phyloP scores from a whole-genome alignment of 2,113 vertebrate genomes.

The Callaeas wilsoni region DNA sequence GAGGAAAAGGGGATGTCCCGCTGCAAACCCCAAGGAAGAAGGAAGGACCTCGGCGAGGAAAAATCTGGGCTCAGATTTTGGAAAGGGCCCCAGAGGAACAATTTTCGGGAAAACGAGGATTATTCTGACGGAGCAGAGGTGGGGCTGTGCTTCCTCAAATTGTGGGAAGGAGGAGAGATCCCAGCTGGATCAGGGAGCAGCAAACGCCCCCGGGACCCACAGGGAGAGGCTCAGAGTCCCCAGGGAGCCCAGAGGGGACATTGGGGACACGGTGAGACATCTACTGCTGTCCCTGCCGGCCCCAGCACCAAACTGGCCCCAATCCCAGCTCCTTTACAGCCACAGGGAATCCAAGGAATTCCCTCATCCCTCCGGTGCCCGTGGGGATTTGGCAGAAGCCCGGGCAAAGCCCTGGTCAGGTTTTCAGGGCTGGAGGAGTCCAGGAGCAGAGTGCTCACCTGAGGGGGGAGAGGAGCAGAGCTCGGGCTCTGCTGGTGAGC shows the following conservation, averaged over 20 bases:
- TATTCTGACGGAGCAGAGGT: rapidly evolving
- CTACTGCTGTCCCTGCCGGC: not conserved
- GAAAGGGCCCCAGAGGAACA: rapidly evolving
- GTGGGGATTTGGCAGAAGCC: too few relatives aligned
- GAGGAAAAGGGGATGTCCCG: not conserved
- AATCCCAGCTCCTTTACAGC: too few relatives aligned
- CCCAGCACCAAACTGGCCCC: not conserved
- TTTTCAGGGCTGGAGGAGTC: too few relatives aligned
- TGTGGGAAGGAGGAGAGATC: not conserved
- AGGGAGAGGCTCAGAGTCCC: too few relatives aligned
- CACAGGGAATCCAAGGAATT: too few relatives aligned
- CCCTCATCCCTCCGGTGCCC: too few relatives aligned
- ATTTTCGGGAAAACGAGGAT: not conserved
- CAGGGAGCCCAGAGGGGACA: not conserved
- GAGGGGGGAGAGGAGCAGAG: too few relatives aligned
- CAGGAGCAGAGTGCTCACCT: too few relatives aligned
- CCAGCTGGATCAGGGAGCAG: not conserved
- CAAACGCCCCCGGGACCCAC: rapidly evolving
- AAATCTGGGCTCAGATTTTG: too few relatives aligned
- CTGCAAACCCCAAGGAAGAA: not conserved
- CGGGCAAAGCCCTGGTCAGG: too few relatives aligned
- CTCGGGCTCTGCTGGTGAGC: too few relatives aligned
- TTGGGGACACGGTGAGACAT: not conserved
- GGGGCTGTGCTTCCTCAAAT: not conserved
- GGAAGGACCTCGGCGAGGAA: not conserved